Evolutionary conservation across 1,140 invertebrate genomes (phyloP).

Genomic region (Rhopalosiphum maidis): DNA sequence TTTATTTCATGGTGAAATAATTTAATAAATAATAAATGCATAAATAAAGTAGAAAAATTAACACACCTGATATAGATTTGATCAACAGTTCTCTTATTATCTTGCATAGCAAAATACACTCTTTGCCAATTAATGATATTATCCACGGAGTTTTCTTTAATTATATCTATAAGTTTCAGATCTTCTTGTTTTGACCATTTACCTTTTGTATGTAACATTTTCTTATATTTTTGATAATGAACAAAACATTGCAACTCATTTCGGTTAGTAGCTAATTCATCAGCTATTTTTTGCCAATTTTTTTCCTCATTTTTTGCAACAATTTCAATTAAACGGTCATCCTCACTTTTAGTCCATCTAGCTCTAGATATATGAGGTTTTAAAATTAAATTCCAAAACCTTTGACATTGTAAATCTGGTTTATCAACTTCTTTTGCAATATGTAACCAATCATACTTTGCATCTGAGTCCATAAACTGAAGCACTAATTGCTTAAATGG

Average conservation of each 20-base stretch:
- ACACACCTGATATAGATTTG: slow-evolving; percentile 45
- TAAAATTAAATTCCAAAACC: slow-evolving; percentile 45
- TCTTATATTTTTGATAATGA: slow-evolving; percentile 47
- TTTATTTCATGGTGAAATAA: neutral
- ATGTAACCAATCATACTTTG: slow-evolving; percentile 47
- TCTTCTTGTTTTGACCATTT: slow-evolving; percentile 54
- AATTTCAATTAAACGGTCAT: slow-evolving; percentile 20
- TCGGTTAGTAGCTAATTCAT: slow-evolving; percentile 34
- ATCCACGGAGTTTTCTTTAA: slow-evolving; percentile 37
- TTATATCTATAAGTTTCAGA: neutral
- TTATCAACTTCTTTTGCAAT: slow-evolving; percentile 47
- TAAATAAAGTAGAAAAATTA: neutral
- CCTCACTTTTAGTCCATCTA: slow-evolving; percentile 45
- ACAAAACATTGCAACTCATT: slow-evolving; percentile 55
- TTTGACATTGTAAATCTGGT: slow-evolving; percentile 43
- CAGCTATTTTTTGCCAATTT: slow-evolving; percentile 43
- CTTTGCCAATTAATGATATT: slow-evolving; percentile 52
- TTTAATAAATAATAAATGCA: neutral
- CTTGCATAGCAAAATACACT: slow-evolving; percentile 43
- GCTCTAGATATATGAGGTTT: slow-evolving; percentile 48
- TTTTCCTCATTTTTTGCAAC: slow-evolving; percentile 21
- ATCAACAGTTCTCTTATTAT: slow-evolving; percentile 6
- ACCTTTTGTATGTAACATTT: neutral
- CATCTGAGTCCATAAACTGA: slow-evolving; percentile 48
- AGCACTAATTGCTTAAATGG: slow-evolving; percentile 35